Evolutionary conservation across 2,113 vertebrate genomes (phyloP).

Genomic region (Cryptoleucopteryx plumbea): DNA sequence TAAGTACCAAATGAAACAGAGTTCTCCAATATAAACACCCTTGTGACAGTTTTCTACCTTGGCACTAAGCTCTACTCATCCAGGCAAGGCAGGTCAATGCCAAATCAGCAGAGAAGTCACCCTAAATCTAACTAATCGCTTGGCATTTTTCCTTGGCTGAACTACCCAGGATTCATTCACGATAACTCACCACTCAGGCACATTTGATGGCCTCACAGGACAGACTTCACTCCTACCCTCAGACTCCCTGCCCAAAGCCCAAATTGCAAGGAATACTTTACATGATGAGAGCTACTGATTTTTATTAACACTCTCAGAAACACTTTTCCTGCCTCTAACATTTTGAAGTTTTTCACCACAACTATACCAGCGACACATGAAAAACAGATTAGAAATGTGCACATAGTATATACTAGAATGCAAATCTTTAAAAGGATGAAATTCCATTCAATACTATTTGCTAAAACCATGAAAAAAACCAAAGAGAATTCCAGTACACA

Average conservation of each 20-base stretch:
- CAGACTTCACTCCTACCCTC: no score
- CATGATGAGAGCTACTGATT: background rate
- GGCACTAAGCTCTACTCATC: background rate
- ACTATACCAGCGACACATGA: no score
- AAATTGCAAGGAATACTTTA: background rate
- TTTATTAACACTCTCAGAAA: background rate
- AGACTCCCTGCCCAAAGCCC: background rate
- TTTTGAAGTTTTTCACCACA: background rate
- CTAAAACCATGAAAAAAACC: background rate
- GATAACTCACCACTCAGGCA: rapidly evolving
- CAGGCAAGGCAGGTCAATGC: background rate
- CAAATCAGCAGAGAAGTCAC: background rate
- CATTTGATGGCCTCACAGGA: background rate
- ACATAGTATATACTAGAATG: background rate
- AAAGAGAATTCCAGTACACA: background rate
- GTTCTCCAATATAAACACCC: background rate
- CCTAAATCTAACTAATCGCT: no score
- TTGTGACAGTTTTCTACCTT: no score
- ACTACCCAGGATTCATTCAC: background rate
- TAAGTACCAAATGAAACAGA: background rate
- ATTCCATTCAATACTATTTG: background rate
- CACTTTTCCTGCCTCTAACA: no score
- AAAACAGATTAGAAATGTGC: background rate
- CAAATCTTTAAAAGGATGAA: background rate
- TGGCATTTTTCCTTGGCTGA: background rate